Conservation (phyloP, 2,888 invertebrate genomes). For the Camptogramma bilineatum region DNA sequence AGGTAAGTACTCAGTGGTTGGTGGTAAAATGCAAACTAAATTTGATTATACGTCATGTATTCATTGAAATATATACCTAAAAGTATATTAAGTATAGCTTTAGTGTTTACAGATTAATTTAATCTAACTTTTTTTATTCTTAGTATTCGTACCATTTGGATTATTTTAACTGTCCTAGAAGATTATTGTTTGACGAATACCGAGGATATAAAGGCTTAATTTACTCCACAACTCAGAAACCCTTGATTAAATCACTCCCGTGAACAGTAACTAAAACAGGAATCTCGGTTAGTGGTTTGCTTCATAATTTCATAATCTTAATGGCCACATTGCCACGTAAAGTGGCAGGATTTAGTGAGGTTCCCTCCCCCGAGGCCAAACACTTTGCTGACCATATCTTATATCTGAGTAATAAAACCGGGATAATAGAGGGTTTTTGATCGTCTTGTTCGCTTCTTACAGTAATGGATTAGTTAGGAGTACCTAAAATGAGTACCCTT, state of each 20-base stretch:
- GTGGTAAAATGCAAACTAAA: too few species aligned
- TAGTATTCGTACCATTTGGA: background rate
- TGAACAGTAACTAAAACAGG: conserved; percentile 62
- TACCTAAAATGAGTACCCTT: conserved; percentile 30
- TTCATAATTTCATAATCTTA: conserved; percentile 83
- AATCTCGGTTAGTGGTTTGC: conserved; percentile 70
- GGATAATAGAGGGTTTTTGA: conserved; percentile 63
- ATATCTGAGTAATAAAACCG: conserved; percentile 64
- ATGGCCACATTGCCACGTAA: conserved; percentile 73
- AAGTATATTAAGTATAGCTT: too few species aligned
- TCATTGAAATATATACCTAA: too few species aligned
- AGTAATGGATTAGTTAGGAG: conserved; percentile 40
- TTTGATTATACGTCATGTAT: too few species aligned
- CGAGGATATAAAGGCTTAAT: background rate
- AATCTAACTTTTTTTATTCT: too few species aligned
- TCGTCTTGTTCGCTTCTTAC: conserved; percentile 51
- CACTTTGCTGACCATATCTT: conserved; percentile 75
- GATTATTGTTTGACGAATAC: background rate
- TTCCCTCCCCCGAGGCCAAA: conserved; percentile 64
- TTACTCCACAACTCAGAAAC: conserved; percentile 42
- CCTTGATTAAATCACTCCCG: conserved; percentile 60
- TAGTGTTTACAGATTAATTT: too few species aligned
- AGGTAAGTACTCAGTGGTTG: background rate
- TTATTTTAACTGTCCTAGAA: too few species aligned
- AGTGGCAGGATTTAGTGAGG: conserved; percentile 75